Conservation (phyloP, 2,797 vertebrate species). For the Poeciliopsis turneri region DNA sequence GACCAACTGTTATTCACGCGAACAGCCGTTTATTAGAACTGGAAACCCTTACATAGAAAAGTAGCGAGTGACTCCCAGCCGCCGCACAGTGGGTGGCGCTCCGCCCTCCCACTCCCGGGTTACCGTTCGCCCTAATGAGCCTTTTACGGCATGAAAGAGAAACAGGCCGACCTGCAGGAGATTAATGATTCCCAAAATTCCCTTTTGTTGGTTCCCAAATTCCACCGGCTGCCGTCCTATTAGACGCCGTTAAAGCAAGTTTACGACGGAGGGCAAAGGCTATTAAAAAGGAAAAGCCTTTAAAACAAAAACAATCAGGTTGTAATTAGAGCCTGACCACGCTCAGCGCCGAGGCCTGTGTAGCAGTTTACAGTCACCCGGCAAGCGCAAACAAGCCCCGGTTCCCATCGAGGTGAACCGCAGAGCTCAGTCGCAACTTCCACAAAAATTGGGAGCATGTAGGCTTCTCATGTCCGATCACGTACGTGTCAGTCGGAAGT, state of each 20-base stretch:
- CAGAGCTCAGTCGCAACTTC: constrained; percentile 17
- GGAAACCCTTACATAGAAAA: constrained; percentile 15
- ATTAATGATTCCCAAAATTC: constrained; percentile 59
- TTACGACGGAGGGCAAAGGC: constrained; percentile 47
- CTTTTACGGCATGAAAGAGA: constrained; percentile 60
- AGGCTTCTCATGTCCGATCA: constrained; percentile 41
- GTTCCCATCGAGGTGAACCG: neutral
- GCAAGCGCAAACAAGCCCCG: constrained; percentile 20
- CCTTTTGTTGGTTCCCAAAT: constrained; percentile 59
- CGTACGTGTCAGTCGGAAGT: constrained; percentile 23
- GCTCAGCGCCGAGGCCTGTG: neutral
- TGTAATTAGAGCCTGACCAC: constrained; percentile 50
- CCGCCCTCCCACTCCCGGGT: constrained; percentile 1
- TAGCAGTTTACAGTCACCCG: constrained; percentile 20
- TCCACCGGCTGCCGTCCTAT: constrained; percentile 45
- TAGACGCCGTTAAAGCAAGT: constrained; percentile 58
- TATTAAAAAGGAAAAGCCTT: constrained; percentile 42
- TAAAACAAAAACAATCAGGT: constrained; percentile 45
- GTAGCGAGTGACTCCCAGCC: neutral
- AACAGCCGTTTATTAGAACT: constrained; percentile 23
- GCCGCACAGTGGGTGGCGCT: constrained; percentile 63
- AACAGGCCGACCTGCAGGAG: constrained; percentile 46
- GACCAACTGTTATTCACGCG: constrained; percentile 14
- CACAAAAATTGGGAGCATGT: neutral
- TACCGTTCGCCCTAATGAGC: constrained; percentile 68